Conservation (phyloP, 2,888 invertebrate genomes). For the Cephus nigrinus region DNA sequence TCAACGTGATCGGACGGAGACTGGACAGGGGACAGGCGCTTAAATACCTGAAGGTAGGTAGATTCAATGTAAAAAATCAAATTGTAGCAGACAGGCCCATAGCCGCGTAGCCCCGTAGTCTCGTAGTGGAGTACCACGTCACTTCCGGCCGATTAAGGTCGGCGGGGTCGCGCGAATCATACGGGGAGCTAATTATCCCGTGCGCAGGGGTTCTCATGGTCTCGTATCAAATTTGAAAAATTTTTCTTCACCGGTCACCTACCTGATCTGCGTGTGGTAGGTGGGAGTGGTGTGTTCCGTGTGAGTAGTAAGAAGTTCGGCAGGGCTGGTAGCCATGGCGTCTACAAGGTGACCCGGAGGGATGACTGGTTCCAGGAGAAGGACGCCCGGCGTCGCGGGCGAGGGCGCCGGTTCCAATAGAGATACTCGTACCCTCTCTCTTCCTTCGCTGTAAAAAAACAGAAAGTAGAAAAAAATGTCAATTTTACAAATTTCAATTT, state of each 20-base stretch:
- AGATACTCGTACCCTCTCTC: slow-evolving; percentile 64
- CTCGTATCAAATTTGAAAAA: slow-evolving; percentile 37
- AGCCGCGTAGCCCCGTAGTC: too few relatives aligned
- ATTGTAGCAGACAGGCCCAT: too few relatives aligned
- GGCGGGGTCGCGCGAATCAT: slow-evolving; percentile 44
- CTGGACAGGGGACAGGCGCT: too few relatives aligned
- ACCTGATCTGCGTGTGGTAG: slow-evolving; percentile 64
- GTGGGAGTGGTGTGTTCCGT: slow-evolving; percentile 63
- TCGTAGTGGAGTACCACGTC: slow-evolving; percentile 29
- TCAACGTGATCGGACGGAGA: too few relatives aligned
- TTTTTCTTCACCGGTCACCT: slow-evolving; percentile 12
- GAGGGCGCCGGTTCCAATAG: slow-evolving; percentile 61
- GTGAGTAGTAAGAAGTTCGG: slow-evolving; percentile 62
- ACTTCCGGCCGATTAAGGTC: slow-evolving; percentile 54
- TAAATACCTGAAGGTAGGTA: too few relatives aligned
- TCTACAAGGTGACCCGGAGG: slow-evolving; percentile 49
- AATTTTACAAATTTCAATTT: too few relatives aligned
- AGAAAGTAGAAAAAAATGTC: slow-evolving; percentile 18
- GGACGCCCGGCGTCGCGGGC: slow-evolving; percentile 63
- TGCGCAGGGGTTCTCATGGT: slow-evolving; percentile 38
- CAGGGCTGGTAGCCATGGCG: slow-evolving; percentile 57
- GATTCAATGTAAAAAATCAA: too few relatives aligned
- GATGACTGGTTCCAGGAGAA: slow-evolving; percentile 58
- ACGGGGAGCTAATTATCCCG: slow-evolving; percentile 41
- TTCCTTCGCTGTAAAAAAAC: slow-evolving; percentile 58